phyloP scores from a whole-genome alignment of 2,797 vertebrate species.

The Alectoris magna region DNA sequence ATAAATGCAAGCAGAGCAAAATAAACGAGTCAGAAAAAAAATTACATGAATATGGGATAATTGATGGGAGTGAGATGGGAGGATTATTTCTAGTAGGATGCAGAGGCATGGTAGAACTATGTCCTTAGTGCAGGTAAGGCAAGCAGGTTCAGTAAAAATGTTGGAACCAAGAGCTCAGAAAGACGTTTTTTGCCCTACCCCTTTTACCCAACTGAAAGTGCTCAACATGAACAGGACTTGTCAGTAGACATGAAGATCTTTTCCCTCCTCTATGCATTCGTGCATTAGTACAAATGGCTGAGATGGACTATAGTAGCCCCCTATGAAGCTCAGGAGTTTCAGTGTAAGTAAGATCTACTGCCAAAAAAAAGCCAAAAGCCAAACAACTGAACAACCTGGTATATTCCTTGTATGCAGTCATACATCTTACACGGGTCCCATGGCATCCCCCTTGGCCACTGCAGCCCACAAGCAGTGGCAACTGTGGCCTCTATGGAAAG shows the following conservation, averaged over 20 bases:
- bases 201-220: background rate
- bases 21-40: background rate
- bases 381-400: background rate
- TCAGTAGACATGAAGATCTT: fast-evolving
- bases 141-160: background rate
- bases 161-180: background rate
- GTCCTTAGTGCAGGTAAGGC: background rate
- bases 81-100: background rate
- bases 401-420: background rate
- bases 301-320: background rate
- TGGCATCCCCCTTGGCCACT: background rate
- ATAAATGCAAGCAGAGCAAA: slow-evolving; percentile 9
- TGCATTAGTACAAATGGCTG: background rate
- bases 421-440: background rate
- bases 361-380: background rate
- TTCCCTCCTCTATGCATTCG: background rate
- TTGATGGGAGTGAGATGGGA: background rate
- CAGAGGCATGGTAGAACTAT: background rate
- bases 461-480: background rate
- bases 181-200: background rate
- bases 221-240: background rate
- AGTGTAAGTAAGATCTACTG: background rate
- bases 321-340: background rate
- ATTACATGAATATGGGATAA: background rate
- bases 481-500: background rate